These are phyloP conservation scores for Cisticola juncidis DNA, from an alignment of 2,113 vertebrate genomes.

Conservation along the genomic window DNA sequence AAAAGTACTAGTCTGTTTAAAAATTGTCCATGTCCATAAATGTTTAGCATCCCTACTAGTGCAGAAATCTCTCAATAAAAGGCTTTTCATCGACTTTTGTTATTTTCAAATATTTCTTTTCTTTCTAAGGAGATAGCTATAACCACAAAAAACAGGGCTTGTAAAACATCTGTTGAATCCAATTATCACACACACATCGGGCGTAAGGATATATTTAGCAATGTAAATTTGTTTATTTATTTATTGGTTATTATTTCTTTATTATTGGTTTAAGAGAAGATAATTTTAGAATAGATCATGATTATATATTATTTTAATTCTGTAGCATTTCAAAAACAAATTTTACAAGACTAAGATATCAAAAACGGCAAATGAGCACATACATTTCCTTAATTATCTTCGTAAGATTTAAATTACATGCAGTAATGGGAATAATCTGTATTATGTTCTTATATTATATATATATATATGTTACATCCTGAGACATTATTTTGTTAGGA, in stretches of 20 bases:
- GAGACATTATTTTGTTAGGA: neutral
- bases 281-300: neutral
- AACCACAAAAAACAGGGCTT: neutral
- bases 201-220: neutral
- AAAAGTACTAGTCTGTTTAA: neutral
- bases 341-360: neutral
- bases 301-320: neutral
- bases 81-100: neutral
- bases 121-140: neutral
- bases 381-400: neutral
- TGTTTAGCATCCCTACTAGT: neutral
- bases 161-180: neutral
- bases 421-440: neutral
- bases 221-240: neutral
- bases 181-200: neutral
- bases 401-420: neutral
- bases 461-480: neutral
- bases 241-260: neutral
- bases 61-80: neutral
- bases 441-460: neutral
- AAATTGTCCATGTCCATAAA: neutral
- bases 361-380: neutral
- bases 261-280: neutral
- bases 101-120: neutral
- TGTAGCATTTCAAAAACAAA: neutral